Evolutionary conservation across 2,113 vertebrate genomes (phyloP).

Genomic region (Zosterops japonicus): DNA sequence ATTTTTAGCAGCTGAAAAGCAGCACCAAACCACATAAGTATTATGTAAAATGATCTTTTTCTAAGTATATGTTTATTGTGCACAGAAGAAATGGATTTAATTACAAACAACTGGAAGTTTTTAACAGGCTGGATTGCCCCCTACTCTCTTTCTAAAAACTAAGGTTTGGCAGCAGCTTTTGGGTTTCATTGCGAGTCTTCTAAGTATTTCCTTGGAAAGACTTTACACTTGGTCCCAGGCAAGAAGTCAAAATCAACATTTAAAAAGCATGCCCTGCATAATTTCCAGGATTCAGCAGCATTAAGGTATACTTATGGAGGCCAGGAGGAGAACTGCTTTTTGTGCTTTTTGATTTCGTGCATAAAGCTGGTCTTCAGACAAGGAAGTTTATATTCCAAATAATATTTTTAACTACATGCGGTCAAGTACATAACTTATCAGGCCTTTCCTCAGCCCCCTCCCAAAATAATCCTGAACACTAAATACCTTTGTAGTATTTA

Average conservation of each 20-base stretch:
- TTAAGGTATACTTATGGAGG: slow-evolving; percentile 30
- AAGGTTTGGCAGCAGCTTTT: slow-evolving; percentile 51
- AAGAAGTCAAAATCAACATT: slow-evolving; percentile 74
- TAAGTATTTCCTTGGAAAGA: slow-evolving; percentile 77
- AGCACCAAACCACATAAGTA: slow-evolving; percentile 41
- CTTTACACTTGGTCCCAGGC: slow-evolving; percentile 70
- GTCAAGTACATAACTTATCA: slow-evolving; percentile 33
- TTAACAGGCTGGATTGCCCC: slow-evolving; percentile 54
- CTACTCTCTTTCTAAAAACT: slow-evolving; percentile 44
- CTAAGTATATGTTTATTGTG: slow-evolving; percentile 55
- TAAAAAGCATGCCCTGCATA: slow-evolving; percentile 54
- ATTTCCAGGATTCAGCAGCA: slow-evolving; percentile 60
- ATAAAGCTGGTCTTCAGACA: slow-evolving; percentile 52
- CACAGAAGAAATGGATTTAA: slow-evolving; percentile 50
- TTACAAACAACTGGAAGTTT: slow-evolving; percentile 65
- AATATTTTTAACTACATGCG: slow-evolving; percentile 40
- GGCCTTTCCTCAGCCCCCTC: neutral
- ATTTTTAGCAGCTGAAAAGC: slow-evolving; percentile 43
- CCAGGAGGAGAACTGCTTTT: slow-evolving; percentile 44
- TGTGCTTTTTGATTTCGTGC: slow-evolving; percentile 4
- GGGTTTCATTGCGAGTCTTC: slow-evolving; percentile 65
- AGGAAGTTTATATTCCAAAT: slow-evolving; percentile 61
- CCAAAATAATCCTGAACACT: slow-evolving; percentile 23
- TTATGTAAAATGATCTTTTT: slow-evolving; percentile 61
- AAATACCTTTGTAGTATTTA: neutral